phyloP scores from a whole-genome alignment of 2,888 invertebrate species.

The Agrotis exclamationis region DNA sequence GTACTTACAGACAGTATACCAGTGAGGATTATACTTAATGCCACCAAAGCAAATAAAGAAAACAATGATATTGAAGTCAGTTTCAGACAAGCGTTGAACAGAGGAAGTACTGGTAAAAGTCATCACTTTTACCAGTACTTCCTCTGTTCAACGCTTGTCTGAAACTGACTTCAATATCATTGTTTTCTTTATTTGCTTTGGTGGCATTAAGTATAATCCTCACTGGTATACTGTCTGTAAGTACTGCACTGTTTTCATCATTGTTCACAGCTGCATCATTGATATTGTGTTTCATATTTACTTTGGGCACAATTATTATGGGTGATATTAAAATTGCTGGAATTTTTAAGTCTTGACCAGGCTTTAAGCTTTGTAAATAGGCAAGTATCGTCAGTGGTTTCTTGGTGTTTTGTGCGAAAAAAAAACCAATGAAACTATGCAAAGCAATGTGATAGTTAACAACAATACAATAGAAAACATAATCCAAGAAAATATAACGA shows the following conservation, averaged over 20 bases:
- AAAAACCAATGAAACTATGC: constrained; percentile 8
- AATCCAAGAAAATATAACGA: constrained; percentile 2
- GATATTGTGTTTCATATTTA: constrained; percentile 5
- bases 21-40: constrained; percentile 18
- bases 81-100: constrained; percentile 68
- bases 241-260: background rate
- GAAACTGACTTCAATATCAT: constrained; percentile 66
- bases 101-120: constrained; percentile 54
- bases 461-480: background rate
- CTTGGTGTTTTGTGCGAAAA: background rate
- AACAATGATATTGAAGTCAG: constrained; percentile 66
- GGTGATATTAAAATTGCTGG: constrained; percentile 54
- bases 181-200: constrained; percentile 46
- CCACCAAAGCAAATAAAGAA: constrained; percentile 25
- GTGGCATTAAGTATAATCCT: constrained; percentile 19
- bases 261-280: no score
- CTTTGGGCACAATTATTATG: constrained; percentile 43
- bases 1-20: constrained; percentile 10
- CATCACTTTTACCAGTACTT: constrained; percentile 24
- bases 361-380: constrained; percentile 27
- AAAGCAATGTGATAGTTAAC: background rate
- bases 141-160: constrained; percentile 69
- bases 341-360: constrained; percentile 22
- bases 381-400: constrained; percentile 19
- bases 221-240: constrained; percentile 12